Conservation (phyloP, 2,797 vertebrate species). For the Gephyroberyx darwinii region DNA sequence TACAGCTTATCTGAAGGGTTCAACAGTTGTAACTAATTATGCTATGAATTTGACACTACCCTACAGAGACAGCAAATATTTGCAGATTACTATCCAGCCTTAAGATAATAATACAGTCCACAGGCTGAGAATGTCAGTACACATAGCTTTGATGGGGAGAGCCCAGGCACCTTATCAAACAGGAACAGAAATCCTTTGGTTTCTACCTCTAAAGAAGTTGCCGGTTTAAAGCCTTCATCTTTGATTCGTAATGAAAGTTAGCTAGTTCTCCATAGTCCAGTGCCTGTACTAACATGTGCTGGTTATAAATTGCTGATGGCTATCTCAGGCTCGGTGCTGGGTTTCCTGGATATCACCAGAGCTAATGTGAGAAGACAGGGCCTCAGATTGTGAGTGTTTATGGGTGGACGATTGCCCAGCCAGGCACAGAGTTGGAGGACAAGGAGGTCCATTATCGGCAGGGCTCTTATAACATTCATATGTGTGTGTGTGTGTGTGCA, state of each 20-base stretch:
- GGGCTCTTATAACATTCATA: conserved; percentile 6
- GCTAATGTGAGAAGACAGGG: conserved; percentile 47
- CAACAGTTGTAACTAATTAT: conserved; percentile 32
- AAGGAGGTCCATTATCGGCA: conserved; percentile 46
- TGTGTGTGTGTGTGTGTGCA: not conserved
- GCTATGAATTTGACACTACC: conserved; percentile 34
- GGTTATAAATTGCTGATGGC: conserved; percentile 48
- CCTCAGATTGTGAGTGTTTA: conserved; percentile 35
- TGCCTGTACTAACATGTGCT: conserved; percentile 30
- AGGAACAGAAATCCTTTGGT: conserved; percentile 3
- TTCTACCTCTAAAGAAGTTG: conserved; percentile 13
- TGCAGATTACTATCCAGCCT: conserved; percentile 16
- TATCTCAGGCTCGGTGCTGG: conserved; percentile 20
- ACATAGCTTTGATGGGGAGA: conserved; percentile 11
- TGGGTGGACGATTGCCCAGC: conserved; percentile 51
- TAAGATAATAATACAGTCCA: conserved; percentile 13
- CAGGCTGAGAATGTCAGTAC: conserved; percentile 7
- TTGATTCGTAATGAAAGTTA: conserved; percentile 41
- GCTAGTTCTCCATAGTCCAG: conserved; percentile 5
- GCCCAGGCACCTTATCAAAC: not conserved
- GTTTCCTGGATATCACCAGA: conserved; percentile 24
- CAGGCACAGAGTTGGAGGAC: conserved; percentile 43
- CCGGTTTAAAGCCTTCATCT: conserved; percentile 23
- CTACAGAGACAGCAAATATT: conserved; percentile 32
- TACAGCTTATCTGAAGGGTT: conserved; percentile 26